Evolutionary conservation across 2,113 vertebrate species (phyloP), one percentile per base, ranked within the genome.

Genomic region (Natator depressus): DNA sequence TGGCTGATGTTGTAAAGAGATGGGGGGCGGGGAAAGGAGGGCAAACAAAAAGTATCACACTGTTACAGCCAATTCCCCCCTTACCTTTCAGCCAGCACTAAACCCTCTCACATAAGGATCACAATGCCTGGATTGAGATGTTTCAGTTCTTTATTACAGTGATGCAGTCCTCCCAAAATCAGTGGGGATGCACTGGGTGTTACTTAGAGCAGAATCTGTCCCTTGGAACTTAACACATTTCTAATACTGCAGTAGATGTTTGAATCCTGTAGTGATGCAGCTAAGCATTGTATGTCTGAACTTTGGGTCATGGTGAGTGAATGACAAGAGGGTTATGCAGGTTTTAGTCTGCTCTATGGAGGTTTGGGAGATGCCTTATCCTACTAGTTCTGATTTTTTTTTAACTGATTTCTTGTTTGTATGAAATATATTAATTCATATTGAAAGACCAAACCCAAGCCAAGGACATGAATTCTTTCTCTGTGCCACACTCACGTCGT

Each of bases 371-470:
- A 19, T 94, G 89, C 86, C 79, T 91, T 92, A 86, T 84, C 80
- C 84, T 80, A 57, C 69, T 95, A 95, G 94, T 94, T 93, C 72
- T 22, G 25, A 93, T 93, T 95, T 93, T 95, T 81, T 6, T 76
- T 76, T 46, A 69, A n/a, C 42, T 27, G n/a, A 46, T 76, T 25
- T 35, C 3, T 47, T 46, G 38, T 47, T 46, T 78, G 42, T 46
- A 7, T 78, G 53, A 80, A 62, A 24, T 46, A 19, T 42, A 19
- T 84, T 46, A 57, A 84, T 50, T 65, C 13, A 20, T 82, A 55
- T 55, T 83, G 22, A 75, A 46, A 55, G 13, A 93, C 95, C 20
- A 75, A 22, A 97, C 95, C 87, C 86, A 95, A 97, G 88, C 90
- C 92, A 91, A 95, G 88, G 85, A 47, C 0, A 22, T 38, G 65